A percentile compares a stretch with the other conserved stretches of the same genome.
Conservation (phyloP, 2,113 vertebrate genomes). For the Typhlomys cinereus region DNA sequence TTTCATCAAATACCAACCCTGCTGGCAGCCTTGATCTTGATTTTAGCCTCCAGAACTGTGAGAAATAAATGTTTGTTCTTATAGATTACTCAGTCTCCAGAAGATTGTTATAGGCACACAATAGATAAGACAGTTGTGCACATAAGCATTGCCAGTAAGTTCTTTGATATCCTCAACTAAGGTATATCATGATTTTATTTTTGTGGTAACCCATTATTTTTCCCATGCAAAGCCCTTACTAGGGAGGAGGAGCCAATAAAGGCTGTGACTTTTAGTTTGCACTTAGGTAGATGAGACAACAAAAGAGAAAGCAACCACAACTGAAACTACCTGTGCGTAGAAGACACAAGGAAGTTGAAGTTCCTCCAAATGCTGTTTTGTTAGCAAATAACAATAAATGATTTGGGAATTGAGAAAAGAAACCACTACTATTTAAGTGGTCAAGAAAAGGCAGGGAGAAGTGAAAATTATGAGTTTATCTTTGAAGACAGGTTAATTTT, state of each 20-base stretch:
- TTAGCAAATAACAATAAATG: neutral
- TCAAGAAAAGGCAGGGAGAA: neutral
- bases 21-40: neutral
- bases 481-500: neutral
- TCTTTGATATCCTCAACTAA: neutral
- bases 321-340: neutral
- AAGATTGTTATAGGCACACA: neutral
- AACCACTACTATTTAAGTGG: neutral
- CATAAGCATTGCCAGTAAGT: neutral
- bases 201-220: neutral
- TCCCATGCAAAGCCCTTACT: neutral
- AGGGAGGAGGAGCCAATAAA: neutral
- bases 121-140: neutral
- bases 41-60: neutral
- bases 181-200: neutral
- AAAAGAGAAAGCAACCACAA: neutral
- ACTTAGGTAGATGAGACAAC: neutral
- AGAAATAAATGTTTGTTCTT: neutral
- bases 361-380: neutral
- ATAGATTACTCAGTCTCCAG: neutral
- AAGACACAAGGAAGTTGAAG: neutral
- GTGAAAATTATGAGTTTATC: neutral
- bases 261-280: neutral
- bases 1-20: neutral
- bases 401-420: neutral